Percentiles rank a stretch among this genome's conserved stretches.
These are phyloP conservation scores for Smutsia gigantea DNA, from an alignment of 2,797 vertebrate species.

Conservation along the genomic window DNA sequence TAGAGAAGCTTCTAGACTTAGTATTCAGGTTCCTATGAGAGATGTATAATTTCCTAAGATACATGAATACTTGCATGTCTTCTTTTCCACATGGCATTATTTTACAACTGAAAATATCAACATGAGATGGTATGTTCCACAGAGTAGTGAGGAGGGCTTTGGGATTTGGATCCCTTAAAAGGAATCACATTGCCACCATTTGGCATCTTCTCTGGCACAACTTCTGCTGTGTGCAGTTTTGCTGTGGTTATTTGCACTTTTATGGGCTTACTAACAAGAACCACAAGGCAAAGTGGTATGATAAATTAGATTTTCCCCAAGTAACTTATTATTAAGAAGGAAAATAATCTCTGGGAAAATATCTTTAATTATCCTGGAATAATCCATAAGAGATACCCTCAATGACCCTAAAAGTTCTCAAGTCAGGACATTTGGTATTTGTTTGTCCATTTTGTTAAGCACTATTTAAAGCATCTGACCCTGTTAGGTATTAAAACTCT, in stretches of 20 bases:
- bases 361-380: neutral
- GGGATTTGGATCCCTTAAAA: neutral
- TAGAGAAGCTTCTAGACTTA: neutral
- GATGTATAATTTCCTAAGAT: neutral
- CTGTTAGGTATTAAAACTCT: neutral
- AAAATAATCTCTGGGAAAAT: neutral
- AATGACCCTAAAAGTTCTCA: neutral
- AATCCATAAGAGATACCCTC: neutral
- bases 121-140: neutral
- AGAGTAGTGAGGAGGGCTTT: neutral
- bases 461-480: neutral
- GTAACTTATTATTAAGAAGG: neutral
- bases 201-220: neutral
- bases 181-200: neutral
- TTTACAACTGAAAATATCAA: neutral
- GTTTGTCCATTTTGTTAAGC: neutral
- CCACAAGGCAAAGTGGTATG: neutral
- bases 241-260: neutral
- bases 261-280: neutral
- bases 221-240: neutral
- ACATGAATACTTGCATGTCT: neutral
- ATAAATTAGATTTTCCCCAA: neutral
- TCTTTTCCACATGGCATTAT: neutral
- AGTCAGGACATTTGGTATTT: neutral
- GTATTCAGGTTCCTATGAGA: neutral